Evolutionary conservation across 2,113 vertebrate species (phyloP).

Genomic region (Neopipo cinnamomea): DNA sequence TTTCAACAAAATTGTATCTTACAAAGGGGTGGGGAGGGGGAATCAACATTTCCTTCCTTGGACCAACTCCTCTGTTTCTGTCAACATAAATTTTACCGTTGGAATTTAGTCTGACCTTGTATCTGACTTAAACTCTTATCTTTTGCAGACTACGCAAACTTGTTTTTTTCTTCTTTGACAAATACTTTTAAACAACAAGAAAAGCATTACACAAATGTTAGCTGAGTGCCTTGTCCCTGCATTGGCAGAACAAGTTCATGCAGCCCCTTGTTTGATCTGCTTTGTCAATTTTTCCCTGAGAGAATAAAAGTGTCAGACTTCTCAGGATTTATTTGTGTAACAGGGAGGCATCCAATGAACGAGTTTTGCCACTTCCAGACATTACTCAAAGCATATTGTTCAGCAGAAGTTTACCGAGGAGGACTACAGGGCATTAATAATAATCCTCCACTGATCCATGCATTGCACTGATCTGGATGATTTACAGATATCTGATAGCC

Average conservation of each 20-base stretch:
- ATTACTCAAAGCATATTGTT: neutral
- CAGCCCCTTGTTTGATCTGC: neutral
- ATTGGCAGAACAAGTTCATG: neutral
- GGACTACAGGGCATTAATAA: neutral
- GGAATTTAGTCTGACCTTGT: neutral
- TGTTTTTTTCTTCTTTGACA: neutral
- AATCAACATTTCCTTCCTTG: neutral
- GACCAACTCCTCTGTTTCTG: neutral
- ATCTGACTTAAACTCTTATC: neutral
- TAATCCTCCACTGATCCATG: neutral
- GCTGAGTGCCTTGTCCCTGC: neutral
- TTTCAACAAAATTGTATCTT: neutral
- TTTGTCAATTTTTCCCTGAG: neutral
- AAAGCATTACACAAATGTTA: neutral
- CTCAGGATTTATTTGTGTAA: neutral
- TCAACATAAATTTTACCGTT: neutral
- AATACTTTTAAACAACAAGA: neutral
- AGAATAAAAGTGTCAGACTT: neutral
- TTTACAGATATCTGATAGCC: neutral
- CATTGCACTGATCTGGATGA: neutral
- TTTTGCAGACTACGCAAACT: neutral
- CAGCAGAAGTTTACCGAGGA: neutral
- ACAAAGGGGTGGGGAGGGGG: accelerated
- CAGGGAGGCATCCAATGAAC: neutral
- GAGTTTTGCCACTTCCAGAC: neutral